Percentiles rank a stretch among this genome's conserved stretches.
Evolutionary conservation across 2,888 invertebrate genomes (phyloP).

Genomic region (Eupelmus urozonus): DNA sequence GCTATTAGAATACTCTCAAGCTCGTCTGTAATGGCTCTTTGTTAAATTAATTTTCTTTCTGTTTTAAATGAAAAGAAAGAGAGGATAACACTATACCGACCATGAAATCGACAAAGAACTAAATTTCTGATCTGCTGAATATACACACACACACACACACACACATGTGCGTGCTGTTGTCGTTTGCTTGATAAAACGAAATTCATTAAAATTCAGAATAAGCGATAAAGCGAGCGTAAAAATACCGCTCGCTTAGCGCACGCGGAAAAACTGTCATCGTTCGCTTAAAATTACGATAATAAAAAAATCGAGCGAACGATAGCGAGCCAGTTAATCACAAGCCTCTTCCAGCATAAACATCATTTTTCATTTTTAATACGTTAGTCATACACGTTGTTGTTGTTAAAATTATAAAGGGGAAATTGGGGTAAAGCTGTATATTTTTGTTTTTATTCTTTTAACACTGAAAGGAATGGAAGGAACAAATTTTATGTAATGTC

Average conservation of each 20-base stretch:
- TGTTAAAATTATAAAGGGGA: no score
- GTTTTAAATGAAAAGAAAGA: not conserved
- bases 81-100: not conserved
- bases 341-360: no score
- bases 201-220: not conserved
- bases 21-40: not conserved
- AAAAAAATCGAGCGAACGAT: not conserved
- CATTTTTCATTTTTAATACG: no score
- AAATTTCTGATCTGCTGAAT: not conserved
- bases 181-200: not conserved
- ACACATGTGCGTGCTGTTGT: not conserved
- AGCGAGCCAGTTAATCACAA: not conserved
- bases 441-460: no score
- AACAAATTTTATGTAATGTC: no score
- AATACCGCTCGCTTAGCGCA: no score
- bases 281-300: not conserved
- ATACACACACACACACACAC: not conserved
- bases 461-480: no score
- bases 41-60: not conserved
- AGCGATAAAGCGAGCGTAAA: not conserved
- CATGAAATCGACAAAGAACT: conserved; percentile 16
- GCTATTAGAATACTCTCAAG: not conserved
- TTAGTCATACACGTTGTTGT: no score
- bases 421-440: no score
- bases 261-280: not conserved